Conservation (phyloP, 2,113 vertebrate genomes). For the Urocitellus parryii region DNA sequence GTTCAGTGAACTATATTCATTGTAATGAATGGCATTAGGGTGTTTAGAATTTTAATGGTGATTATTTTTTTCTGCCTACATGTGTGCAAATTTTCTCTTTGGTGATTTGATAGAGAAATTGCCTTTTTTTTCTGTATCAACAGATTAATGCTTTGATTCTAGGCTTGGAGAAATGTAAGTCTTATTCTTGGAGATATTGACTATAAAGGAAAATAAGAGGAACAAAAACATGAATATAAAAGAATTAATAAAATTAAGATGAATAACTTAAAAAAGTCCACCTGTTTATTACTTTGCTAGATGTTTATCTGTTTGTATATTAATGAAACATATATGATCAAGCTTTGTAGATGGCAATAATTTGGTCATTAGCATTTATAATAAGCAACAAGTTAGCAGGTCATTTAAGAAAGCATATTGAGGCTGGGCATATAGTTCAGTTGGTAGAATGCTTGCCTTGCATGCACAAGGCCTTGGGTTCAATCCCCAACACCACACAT, state of each 20-base stretch:
- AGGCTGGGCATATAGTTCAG: too few species aligned
- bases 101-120: neutral
- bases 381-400: neutral
- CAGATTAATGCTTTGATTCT: neutral
- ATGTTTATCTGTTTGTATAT: neutral
- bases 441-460: too few species aligned
- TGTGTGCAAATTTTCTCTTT: neutral
- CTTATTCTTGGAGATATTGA: neutral
- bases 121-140: neutral
- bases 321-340: neutral
- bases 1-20: neutral
- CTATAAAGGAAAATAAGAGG: neutral
- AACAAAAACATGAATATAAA: neutral
- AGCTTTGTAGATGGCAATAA: neutral
- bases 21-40: rapidly evolving
- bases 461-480: too few species aligned
- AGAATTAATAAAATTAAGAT: neutral
- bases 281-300: neutral
- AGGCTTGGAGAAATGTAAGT: neutral
- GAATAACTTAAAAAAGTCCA: neutral
- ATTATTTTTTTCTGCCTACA: neutral
- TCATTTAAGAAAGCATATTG: neutral
- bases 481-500: too few species aligned
- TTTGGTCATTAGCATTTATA: neutral
- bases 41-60: neutral